Conservation (phyloP, 2,797 vertebrate species). For the Rhadinocentrus ornatus region DNA sequence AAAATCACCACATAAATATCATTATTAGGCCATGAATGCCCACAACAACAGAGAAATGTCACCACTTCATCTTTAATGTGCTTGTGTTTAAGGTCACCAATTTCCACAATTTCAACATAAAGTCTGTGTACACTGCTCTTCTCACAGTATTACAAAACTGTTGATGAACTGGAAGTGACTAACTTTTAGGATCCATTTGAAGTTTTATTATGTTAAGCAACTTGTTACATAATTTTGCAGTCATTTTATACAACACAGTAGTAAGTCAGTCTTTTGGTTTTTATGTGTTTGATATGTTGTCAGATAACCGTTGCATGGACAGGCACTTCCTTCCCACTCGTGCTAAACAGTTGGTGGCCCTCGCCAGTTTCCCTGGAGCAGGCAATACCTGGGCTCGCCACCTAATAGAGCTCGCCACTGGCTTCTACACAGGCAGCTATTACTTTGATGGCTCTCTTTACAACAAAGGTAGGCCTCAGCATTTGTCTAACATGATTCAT, state of each 20-base stretch:
- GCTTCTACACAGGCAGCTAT: constrained; percentile 97
- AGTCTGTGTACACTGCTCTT: background rate
- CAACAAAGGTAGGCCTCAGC: constrained; percentile 89
- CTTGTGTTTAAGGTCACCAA: background rate
- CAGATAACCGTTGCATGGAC: constrained; percentile 99
- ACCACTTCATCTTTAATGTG: background rate
- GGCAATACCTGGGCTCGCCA: constrained; percentile 98
- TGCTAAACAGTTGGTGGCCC: constrained; percentile 89
- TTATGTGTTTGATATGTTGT: constrained; percentile 14
- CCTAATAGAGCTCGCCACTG: constrained; percentile 94
- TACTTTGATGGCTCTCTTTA: constrained; percentile 98
- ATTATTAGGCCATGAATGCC: background rate
- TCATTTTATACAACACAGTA: constrained; percentile 13
- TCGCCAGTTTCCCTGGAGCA: constrained; percentile 95
- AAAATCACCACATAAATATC: background rate
- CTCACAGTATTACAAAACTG: background rate
- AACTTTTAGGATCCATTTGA: constrained; percentile 22
- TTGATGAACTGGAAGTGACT: constrained; percentile 14
- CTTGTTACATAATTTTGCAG: background rate
- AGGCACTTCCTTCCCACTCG: constrained; percentile 90
- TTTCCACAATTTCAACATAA: constrained; percentile 36
- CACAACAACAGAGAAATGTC: constrained; percentile 5
- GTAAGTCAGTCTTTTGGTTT: background rate
- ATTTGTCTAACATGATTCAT: background rate
- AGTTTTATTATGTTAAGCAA: constrained; percentile 2